phyloP scores from a whole-genome alignment of 2,113 vertebrate species.

The Colaptes auratus region DNA sequence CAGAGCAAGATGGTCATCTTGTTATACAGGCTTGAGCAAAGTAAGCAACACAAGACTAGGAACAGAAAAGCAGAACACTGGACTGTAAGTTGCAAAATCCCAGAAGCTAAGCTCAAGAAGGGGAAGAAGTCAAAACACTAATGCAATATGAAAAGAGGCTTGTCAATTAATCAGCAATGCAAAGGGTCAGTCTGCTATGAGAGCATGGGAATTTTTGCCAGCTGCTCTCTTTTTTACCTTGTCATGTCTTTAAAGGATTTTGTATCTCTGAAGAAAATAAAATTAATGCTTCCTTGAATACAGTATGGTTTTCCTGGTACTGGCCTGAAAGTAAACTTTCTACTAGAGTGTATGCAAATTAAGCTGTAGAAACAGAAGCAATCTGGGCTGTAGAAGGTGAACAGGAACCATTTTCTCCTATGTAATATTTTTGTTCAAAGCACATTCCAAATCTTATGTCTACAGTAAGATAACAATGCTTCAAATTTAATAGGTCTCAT shows the following conservation, averaged over 20 bases:
- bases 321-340: background rate
- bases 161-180: background rate
- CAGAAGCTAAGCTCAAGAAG: constrained; percentile 1
- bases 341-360: background rate
- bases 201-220: background rate
- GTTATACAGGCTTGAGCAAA: constrained; percentile 23
- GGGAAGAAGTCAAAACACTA: background rate
- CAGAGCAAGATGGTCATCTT: background rate
- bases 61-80: background rate
- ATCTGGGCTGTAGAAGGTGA: background rate
- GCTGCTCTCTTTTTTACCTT: background rate
- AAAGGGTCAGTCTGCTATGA: background rate
- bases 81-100: constrained; percentile 26
- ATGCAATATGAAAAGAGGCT: background rate
- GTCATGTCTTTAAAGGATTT: background rate
- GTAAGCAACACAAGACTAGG: background rate
- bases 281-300: background rate
- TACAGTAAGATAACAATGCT: background rate
- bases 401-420: background rate
- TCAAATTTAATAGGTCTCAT: background rate
- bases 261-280: background rate
- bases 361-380: background rate
- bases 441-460: background rate
- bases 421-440: background rate
- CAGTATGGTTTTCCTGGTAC: background rate